Evolutionary conservation across 2,113 vertebrate genomes (phyloP).

Genomic region (Ictalurus furcatus): DNA sequence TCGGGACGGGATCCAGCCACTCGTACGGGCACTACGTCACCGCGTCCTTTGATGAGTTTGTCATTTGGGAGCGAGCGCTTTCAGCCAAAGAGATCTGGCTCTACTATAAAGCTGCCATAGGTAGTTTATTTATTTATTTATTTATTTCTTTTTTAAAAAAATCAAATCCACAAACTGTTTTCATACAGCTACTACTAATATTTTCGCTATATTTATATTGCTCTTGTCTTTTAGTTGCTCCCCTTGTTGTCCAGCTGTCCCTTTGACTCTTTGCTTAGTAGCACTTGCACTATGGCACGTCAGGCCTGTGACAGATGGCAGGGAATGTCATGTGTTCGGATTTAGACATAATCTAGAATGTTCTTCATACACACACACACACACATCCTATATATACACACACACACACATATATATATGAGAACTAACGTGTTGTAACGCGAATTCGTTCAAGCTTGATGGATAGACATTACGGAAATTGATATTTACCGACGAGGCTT

Average conservation of each 20-base stretch:
- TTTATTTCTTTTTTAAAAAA: background rate
- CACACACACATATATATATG: background rate
- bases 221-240: background rate
- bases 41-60: constrained; percentile 88
- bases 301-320: constrained; percentile 6
- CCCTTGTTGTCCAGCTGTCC: background rate
- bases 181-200: background rate
- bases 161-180: no score
- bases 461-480: background rate
- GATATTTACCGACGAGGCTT: background rate
- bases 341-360: background rate
- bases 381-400: no score
- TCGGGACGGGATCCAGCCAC: constrained; percentile 69
- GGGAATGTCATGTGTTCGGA: background rate
- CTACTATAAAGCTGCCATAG: constrained; percentile 84
- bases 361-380: background rate
- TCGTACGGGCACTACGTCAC: constrained; percentile 69
- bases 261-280: background rate
- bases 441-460: background rate
- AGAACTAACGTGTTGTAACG: background rate
- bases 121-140: constrained; percentile 60
- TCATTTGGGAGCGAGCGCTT: constrained; percentile 93
- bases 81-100: constrained; percentile 74
- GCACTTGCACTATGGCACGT: constrained; percentile 17
- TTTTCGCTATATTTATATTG: background rate